Percentiles rank a stretch among this genome's conserved stretches.
Evolutionary conservation across 1,140 invertebrate species (phyloP).

Genomic region (Drosophila sucinea): DNA sequence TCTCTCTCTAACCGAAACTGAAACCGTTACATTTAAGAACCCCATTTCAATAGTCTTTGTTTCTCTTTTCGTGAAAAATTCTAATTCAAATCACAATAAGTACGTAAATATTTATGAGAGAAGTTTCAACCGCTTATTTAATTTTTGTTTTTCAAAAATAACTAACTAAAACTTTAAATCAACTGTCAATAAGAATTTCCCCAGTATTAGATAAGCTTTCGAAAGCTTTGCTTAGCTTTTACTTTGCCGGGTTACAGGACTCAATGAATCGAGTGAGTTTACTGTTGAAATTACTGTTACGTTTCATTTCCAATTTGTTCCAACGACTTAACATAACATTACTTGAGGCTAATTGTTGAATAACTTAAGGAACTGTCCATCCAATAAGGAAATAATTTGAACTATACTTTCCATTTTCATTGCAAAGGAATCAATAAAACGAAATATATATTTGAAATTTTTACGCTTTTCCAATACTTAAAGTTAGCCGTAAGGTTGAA

Average conservation of each 20-base stretch:
- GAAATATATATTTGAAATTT: not conserved
- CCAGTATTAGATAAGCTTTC: conserved; percentile 35
- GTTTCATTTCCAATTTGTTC: conserved; percentile 34
- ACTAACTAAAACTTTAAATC: no score
- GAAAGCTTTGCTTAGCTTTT: conserved; percentile 28
- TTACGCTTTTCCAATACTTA: not conserved
- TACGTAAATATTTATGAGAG: no score
- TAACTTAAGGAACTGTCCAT: conserved; percentile 35
- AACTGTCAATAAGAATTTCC: conserved; percentile 3
- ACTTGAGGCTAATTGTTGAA: conserved; percentile 45
- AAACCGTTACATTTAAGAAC: no score
- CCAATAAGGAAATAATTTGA: conserved; percentile 1
- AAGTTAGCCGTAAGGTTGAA: not conserved
- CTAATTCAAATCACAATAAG: no score
- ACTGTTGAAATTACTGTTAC: conserved; percentile 2
- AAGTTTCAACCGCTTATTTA: no score
- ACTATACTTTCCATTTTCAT: not conserved
- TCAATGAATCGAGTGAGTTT: conserved; percentile 21
- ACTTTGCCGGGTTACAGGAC: conserved; percentile 47
- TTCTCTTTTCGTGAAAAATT: no score
- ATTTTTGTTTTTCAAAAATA: no score
- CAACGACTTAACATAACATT: conserved; percentile 29
- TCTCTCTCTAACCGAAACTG: no score
- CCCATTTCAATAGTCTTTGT: no score
- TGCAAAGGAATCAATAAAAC: not conserved